Evolutionary conservation across 1,140 invertebrate species (phyloP), one percentile per base, ranked within the genome.

Genomic region (Neuroterus valhalla): DNA sequence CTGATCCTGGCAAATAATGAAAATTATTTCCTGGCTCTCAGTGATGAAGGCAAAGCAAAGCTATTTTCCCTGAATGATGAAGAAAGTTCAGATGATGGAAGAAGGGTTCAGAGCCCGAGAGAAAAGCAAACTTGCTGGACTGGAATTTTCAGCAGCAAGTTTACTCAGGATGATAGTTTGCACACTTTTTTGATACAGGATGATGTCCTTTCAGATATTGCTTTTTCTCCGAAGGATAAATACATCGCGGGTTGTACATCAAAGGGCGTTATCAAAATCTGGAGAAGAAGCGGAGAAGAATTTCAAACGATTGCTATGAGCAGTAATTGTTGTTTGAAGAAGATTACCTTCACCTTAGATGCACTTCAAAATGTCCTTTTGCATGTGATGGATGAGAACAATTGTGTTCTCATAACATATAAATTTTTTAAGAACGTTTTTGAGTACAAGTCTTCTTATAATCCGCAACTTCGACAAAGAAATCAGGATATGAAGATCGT

Each of bases 51-150:
- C 14, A 69, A 78, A 17, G 80, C 89, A 0, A 89, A 90, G 78
- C 31, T 87, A 26, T 90, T 89, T 74, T 71, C 38, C 67, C 74
- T 88, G 1, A 72, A 73, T 21, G 67, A 80, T 2, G 77, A 85
- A 26, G 85, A 87, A 52, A 62, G 78, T 76, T 74, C 66, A 79
- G 38, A 70, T 68, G 3, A 78, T 71, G 11, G 80, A 75, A 26
- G 21, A 62, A 62, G 26, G 15, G 55, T 62, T 31, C 55, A 62
- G 23, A 88, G 83, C 74, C 89, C 89, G 0, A 79, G 80, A 46
- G 82, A 87, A 14, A 88, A 87, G 55, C 89, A 90, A 77, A 44
- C 14, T 4, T 85, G 67, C 46, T 90, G 88, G 87, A 81, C 46
- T 43, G 71, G 48, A 55, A 72, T 89, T 17, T 88, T 85, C 70